Evolutionary conservation across 2,113 vertebrate genomes (phyloP).

Genomic region (Hymenochirus boettgeri): DNA sequence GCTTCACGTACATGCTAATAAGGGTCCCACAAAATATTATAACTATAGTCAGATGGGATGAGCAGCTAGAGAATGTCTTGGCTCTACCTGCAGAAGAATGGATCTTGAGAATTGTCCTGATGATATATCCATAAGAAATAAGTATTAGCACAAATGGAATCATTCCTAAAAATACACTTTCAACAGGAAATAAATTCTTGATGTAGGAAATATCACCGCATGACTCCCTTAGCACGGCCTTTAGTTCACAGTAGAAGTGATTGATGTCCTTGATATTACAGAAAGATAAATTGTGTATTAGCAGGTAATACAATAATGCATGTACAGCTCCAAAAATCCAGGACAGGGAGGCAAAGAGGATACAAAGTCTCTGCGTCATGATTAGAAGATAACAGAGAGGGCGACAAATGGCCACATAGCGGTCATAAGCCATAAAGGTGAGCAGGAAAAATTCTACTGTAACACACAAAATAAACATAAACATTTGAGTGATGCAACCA

Average conservation of each 20-base stretch:
- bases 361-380: not conserved
- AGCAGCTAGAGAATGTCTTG: slow-evolving; percentile 52
- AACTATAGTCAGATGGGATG: slow-evolving; percentile 49
- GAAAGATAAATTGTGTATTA: slow-evolving; percentile 1
- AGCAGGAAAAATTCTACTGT: not conserved
- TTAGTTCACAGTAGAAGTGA: slow-evolving; percentile 18
- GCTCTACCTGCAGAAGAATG: not conserved
- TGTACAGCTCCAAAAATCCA: not conserved
- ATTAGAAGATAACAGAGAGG: not conserved
- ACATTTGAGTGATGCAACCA: slow-evolving; percentile 12
- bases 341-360: not conserved
- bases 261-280: slow-evolving; percentile 5
- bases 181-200: slow-evolving; percentile 26
- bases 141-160: slow-evolving; percentile 48
- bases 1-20: slow-evolving; percentile 49
- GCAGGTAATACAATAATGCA: not conserved
- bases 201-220: not conserved
- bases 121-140: slow-evolving; percentile 45
- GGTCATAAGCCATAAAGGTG: slow-evolving; percentile 24
- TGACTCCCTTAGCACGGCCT: not conserved
- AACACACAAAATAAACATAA: not conserved
- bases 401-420: slow-evolving; percentile 14
- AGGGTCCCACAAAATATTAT: slow-evolving; percentile 47
- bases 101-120: slow-evolving; percentile 27
- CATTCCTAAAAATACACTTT: slow-evolving; percentile 32